Evolutionary conservation across 2,113 vertebrate species (phyloP), one percentile per base, ranked within the genome.

Genomic region (Syngnathoides biaculeatus): DNA sequence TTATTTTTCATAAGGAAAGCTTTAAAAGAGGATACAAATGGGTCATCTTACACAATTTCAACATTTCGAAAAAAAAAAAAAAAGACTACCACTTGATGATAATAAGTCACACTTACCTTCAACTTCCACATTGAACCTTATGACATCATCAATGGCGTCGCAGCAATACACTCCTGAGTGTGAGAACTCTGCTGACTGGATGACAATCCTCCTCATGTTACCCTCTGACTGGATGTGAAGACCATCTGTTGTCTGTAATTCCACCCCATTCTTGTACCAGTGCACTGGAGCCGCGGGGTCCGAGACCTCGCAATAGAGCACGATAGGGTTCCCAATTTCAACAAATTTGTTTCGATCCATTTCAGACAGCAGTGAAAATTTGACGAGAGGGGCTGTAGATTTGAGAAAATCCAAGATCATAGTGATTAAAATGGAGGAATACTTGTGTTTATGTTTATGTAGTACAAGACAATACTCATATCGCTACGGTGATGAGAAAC

Each of bases 101-200:
- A 38, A 53, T 2, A 13, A 35, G 8, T 50, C 47, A 24, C 62
- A 85, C 90, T 91, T 73, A 94, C 93, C 92, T 72, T 92, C 89
- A 47, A 94, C 92, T 79, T 93, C 92, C 70, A 94, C 92, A 52
- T 91, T 92, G 84, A 94, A 94, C 65, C 90, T 87, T 67, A 92
- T 92, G 78, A 91, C 89, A 27, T 93, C 92, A 77, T 94, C 92
- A 45, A 92, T 91, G 64, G 92, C 91, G 64, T 93, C 92, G 38
- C 93, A 94, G 82, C 89, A 92, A 50, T 94, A 94, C 27, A 93
- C 91, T 55, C 93, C 93, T 2, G 92, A 93, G 78, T 93, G 91
- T 58, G 86, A 87, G 63, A 92, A 90, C 76, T 91, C 90, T 68
- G 92, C 90, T 67, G 92, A 91, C n/a, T 92, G 92, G 79, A 93